A percentile compares a stretch with the other conserved stretches of the same genome.
Evolutionary conservation across 1,140 invertebrate species (phyloP).

Genomic region (Bombus pascuorum): DNA sequence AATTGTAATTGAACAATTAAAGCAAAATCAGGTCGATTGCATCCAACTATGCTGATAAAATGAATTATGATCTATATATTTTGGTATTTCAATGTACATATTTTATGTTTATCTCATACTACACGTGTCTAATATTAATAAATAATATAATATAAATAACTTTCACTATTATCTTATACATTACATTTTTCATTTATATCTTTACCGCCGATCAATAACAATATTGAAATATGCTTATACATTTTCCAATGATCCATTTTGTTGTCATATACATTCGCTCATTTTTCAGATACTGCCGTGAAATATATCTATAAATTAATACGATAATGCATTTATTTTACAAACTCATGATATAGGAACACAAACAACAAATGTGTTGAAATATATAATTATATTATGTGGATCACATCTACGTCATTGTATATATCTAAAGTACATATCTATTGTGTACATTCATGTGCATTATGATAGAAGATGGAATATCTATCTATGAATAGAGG

Average conservation of each 20-base stretch:
- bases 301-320: background rate
- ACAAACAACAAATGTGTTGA: background rate
- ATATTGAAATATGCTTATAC: background rate
- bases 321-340: background rate
- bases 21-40: background rate
- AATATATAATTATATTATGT: background rate
- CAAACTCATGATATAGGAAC: background rate
- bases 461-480: background rate
- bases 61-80: background rate
- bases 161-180: background rate
- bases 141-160: constrained; percentile 15
- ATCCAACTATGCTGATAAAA: background rate
- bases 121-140: constrained; percentile 7
- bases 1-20: background rate
- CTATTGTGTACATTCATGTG: too few relatives aligned
- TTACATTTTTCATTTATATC: background rate
- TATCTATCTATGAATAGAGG: background rate
- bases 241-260: background rate
- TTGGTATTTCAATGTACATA: constrained; percentile 1
- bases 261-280: background rate
- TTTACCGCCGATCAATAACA: background rate
- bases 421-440: too few relatives aligned
- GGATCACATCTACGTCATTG: background rate
- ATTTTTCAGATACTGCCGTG: background rate
- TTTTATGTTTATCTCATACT: background rate